Evolutionary conservation across 2,797 vertebrate genomes (phyloP), one percentile per base, ranked within the genome.

Genomic region (Falco peregrinus): DNA sequence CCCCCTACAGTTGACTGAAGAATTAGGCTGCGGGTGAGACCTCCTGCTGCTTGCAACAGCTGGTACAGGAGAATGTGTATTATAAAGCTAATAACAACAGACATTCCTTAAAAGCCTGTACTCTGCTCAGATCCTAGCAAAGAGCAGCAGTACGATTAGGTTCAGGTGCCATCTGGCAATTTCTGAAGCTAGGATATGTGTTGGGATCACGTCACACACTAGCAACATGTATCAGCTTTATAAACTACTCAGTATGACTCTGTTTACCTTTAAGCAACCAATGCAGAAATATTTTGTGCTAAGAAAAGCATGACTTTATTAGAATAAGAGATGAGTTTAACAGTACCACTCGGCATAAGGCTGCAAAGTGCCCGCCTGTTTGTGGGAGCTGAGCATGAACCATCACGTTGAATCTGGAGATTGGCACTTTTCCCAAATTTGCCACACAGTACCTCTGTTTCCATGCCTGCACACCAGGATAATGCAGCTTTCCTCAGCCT

Each of bases 31-130:
- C 13, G 1, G 89, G 73, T 11, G 51, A 86, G 74, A 80, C 57
- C 59, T 88, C 92, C 93, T 88, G 91, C 94, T 86, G 82, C 61
- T 75, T 47, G 26, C 53, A 79, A 76, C 94, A 93, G 91, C 92
- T 95, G 90, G 68, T 79, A 63, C 43, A 60, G 63, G 75, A 65
- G 51, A 82, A 82, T 0, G 3, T 39, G 48, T 41, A 64, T 88
- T 59, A 92, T 63, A 89, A 89, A 92, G 76, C 79, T 88, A 96
- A 69, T 78, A 96, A 65, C 67, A 84, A 79, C 51, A 81, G 69
- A 64, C 73, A 79, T 84, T 76, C 88, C 82, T 64, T 77, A 53
- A 76, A 92, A 96, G 76, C 48, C 76, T 65, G 31, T 65, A 24
- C 53, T 86, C 76, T 33, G 65, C 73, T 88, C 69, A 56, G 68